These are phyloP conservation scores for Lophius piscatorius DNA, from an alignment of 2,113 vertebrate genomes.

Conservation along the genomic window DNA sequence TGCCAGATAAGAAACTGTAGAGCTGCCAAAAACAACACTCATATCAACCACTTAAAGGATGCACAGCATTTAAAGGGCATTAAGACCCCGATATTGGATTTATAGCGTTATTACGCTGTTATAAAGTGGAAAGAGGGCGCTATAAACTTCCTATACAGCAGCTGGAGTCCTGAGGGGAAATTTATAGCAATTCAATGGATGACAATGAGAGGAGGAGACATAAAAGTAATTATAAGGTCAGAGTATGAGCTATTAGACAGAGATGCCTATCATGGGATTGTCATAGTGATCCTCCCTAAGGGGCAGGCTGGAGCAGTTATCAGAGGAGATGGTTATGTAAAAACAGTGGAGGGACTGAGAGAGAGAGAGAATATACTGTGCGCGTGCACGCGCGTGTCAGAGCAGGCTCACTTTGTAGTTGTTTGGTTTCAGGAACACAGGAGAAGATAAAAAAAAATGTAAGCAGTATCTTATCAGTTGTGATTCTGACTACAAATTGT, in stretches of 20 bases:
- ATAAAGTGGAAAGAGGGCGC: conserved; percentile 7
- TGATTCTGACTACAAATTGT: conserved; percentile 22
- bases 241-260: background rate
- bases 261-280: conserved; percentile 7
- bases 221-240: conserved; percentile 19
- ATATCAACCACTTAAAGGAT: too few relatives aligned
- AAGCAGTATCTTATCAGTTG: conserved; percentile 26
- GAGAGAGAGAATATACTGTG: background rate
- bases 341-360: conserved; percentile 26
- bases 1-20: too few relatives aligned
- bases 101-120: background rate
- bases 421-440: conserved; percentile 9
- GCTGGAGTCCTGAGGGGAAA: too few relatives aligned
- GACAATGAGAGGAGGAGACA: too few relatives aligned
- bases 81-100: too few relatives aligned
- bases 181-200: too few relatives aligned
- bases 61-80: too few relatives aligned
- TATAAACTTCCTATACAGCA: conserved; percentile 17
- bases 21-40: too few relatives aligned
- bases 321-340: conserved; percentile 55
- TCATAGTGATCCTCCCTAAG: conserved; percentile 22
- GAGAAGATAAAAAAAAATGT: conserved; percentile 1
- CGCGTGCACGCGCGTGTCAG: conserved; percentile 11
- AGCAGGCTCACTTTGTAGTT: conserved; percentile 18
- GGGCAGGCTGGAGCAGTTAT: conserved; percentile 31